These are phyloP conservation scores for Oscheius sp. DNA, from an alignment of 2,888 invertebrate species.

Conservation along the genomic window DNA sequence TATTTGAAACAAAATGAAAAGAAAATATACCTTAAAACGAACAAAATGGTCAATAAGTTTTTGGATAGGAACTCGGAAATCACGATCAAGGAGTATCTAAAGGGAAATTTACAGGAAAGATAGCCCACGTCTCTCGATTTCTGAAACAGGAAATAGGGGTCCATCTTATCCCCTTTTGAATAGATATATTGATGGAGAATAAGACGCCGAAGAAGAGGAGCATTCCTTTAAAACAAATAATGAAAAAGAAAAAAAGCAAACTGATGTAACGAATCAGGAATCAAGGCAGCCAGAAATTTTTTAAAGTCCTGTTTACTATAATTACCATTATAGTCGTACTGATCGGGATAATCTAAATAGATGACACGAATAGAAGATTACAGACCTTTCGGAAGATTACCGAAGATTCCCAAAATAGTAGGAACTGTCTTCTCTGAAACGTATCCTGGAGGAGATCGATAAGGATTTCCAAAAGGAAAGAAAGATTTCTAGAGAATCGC, in stretches of 20 bases:
- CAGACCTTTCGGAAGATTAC: slow-evolving; percentile 11
- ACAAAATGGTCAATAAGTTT: slow-evolving; percentile 20
- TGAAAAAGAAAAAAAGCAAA: neutral
- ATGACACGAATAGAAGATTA: too few relatives aligned
- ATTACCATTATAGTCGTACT: slow-evolving; percentile 22
- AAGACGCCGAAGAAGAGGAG: slow-evolving; percentile 34
- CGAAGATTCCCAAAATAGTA: slow-evolving; percentile 27
- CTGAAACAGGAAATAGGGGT: slow-evolving; percentile 36
- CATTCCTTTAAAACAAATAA: slow-evolving; percentile 23
- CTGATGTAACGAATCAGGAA: slow-evolving; percentile 35
- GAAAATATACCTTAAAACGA: slow-evolving; percentile 19
- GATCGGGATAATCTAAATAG: slow-evolving; percentile 27
- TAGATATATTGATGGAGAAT: slow-evolving; percentile 39
- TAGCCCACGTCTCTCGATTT: neutral
- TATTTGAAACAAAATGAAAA: neutral
- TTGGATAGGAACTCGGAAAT: slow-evolving; percentile 28
- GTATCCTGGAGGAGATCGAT: slow-evolving; percentile 16
- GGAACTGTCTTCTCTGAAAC: slow-evolving; percentile 26
- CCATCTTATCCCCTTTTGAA: slow-evolving; percentile 32
- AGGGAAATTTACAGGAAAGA: neutral
- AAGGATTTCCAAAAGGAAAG: slow-evolving; percentile 30
- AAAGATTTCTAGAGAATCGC: slow-evolving; percentile 21
- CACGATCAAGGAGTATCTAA: slow-evolving; percentile 34
- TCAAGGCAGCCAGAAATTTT: slow-evolving; percentile 32
- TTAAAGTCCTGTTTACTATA: slow-evolving; percentile 33